Evolutionary conservation across 1,140 invertebrate species (phyloP), one percentile per base, ranked within the genome.

Genomic region (Dreissena rostriformis): DNA sequence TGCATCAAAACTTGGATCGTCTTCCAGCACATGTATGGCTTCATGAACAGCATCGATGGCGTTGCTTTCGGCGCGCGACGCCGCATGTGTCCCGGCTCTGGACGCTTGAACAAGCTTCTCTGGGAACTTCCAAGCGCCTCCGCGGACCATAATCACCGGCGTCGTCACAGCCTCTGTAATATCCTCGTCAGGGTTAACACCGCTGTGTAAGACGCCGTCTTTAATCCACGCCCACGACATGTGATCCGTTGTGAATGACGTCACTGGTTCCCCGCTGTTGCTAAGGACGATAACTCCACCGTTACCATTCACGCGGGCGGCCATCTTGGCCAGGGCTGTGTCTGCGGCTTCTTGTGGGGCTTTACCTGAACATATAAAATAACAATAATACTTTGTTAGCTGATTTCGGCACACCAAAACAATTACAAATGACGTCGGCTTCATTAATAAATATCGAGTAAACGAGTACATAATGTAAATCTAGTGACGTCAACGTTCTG

Each of bases 201-300:
- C 94, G 82, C 87, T 93, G 79, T 92, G 89, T 19, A 94, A 61
- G 2, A 84, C 76, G 78, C 94, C 94, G 26, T 95, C 94, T 81
- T 95, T 95, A 10, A 95, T 94, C 88, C 96, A 97, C 5, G 96
- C 96, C 96, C 96, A 97, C 1, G 96, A 94, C 97, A 97, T 97
- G 85, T 95, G 94, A 8, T 95, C 94, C 0, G 96, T 96, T 12
- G 94, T 96, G 90, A 97, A 97, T 82, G 95, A 93, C 49, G 96
- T 93, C 10, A 96, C 97, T 29, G 97, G 91, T 12, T 96, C 94
- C 0, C 96, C 96, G 75, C 92, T 93, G 61, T 95, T 95, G 1
- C 95, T 95, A 22, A 93, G 81, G 19, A 96, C 96, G 87, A 97
- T 96, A 26, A 96, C 96, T 28, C 97, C 96, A 51, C 96, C 96